Conservation (phyloP, 2,797 vertebrate genomes). For the Pseudochirops corinnae region DNA sequence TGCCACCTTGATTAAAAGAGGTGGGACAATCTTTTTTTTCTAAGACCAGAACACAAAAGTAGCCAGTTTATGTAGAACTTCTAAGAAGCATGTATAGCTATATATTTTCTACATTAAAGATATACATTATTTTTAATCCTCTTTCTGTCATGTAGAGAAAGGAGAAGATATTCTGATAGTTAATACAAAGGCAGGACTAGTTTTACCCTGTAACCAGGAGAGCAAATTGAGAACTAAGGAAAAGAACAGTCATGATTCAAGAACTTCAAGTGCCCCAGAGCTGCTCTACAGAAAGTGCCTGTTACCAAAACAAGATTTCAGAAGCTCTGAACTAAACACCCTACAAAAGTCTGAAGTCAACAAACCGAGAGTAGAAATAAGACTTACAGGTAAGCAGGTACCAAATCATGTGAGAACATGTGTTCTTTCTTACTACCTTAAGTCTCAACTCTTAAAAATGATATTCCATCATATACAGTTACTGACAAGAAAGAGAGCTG, state of each 20-base stretch:
- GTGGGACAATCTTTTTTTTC: background rate
- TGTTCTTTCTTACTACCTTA: slow-evolving; percentile 45
- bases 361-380: background rate
- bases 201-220: background rate
- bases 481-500: background rate
- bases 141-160: background rate
- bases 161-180: background rate
- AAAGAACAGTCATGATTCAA: background rate
- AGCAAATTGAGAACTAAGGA: background rate
- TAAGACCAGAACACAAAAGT: background rate
- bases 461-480: background rate
- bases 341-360: background rate
- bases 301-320: background rate
- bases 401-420: background rate
- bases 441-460: slow-evolving; percentile 4
- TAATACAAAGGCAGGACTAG: background rate
- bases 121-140: background rate
- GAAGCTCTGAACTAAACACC: background rate
- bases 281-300: background rate
- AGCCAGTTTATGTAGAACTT: background rate
- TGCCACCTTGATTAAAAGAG: background rate
- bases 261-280: background rate
- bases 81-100: background rate
- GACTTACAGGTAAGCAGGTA: background rate
- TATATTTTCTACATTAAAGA: background rate